Conservation (phyloP, 2,797 vertebrate species). For the Mallotus villosus region DNA sequence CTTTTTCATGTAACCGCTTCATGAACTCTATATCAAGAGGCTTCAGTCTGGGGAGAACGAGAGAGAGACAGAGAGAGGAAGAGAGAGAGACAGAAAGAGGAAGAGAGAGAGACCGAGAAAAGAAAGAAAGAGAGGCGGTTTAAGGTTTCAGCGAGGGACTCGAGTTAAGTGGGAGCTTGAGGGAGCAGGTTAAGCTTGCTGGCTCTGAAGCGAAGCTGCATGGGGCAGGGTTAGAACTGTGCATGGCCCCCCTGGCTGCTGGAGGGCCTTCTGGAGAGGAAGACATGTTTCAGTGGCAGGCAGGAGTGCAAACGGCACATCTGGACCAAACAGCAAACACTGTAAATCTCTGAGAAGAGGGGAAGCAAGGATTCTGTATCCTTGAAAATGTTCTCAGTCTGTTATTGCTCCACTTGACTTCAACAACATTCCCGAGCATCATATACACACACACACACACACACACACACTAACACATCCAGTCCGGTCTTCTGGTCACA, state of each 20-base stretch:
- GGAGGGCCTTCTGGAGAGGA: background rate
- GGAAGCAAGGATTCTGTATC: constrained; percentile 4
- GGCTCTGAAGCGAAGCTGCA: background rate
- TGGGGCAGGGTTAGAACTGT: background rate
- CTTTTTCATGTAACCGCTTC: constrained; percentile 96
- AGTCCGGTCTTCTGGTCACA: background rate
- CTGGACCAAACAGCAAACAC: constrained; percentile 19
- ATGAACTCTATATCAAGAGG: constrained; percentile 97
- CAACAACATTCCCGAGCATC: background rate
- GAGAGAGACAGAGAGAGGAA: background rate
- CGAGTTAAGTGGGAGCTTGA: background rate
- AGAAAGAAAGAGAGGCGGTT: constrained; percentile 1
- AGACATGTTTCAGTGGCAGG: background rate
- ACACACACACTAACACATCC: background rate
- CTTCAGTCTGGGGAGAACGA: constrained; percentile 80
- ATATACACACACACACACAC: background rate
- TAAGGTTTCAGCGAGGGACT: background rate
- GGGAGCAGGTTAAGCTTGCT: constrained; percentile 7
- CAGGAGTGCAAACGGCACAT: constrained; percentile 27
- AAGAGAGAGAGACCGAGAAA: background rate
- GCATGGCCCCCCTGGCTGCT: constrained; percentile 27
- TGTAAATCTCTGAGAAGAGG: constrained; percentile 22
- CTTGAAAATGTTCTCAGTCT: constrained; percentile 13
- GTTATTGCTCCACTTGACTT: background rate
- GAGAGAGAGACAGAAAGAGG: background rate